Evolutionary conservation across 1,140 invertebrate species (phyloP).

Genomic region (Probaryconus sp.): DNA sequence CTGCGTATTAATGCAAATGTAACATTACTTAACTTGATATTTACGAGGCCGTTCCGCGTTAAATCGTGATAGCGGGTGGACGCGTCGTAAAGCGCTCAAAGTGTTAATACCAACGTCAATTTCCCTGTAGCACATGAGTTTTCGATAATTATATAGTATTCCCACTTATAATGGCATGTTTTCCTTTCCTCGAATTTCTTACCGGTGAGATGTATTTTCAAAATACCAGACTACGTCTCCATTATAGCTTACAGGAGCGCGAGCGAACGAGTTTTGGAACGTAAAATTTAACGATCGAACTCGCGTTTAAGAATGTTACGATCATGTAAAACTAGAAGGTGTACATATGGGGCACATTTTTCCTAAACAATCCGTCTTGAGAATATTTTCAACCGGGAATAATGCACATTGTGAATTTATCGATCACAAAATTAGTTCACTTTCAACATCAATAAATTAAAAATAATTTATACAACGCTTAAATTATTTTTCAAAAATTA

Average conservation of each 20-base stretch:
- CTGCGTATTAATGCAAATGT: constrained; percentile 31
- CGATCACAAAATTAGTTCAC: no score
- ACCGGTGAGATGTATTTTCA: constrained; percentile 46
- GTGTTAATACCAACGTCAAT: constrained; percentile 54
- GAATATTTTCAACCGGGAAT: no score
- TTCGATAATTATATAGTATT: constrained; percentile 60
- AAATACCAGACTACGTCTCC: constrained; percentile 55
- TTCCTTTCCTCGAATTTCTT: constrained; percentile 60
- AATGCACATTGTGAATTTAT: no score
- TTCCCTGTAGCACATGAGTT: constrained; percentile 48
- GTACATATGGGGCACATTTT: constrained; percentile 49
- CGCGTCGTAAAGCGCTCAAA: constrained; percentile 44
- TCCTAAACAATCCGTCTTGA: constrained; percentile 7
- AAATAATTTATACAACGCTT: no score
- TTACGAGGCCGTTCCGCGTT: constrained; percentile 32
- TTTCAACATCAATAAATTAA: no score
- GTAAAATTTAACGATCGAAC: constrained; percentile 67
- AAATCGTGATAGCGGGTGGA: constrained; percentile 48
- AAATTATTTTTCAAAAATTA: no score
- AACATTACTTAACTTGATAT: constrained; percentile 45
- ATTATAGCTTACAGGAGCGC: constrained; percentile 53
- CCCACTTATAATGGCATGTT: constrained; percentile 53
- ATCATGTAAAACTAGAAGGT: constrained; percentile 62
- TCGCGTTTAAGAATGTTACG: constrained; percentile 67
- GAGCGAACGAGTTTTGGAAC: constrained; percentile 58